A percentile compares a stretch with the other conserved stretches of the same genome.
phyloP scores from a whole-genome alignment of 2,888 invertebrate genomes.

The Drosophila histrio region DNA sequence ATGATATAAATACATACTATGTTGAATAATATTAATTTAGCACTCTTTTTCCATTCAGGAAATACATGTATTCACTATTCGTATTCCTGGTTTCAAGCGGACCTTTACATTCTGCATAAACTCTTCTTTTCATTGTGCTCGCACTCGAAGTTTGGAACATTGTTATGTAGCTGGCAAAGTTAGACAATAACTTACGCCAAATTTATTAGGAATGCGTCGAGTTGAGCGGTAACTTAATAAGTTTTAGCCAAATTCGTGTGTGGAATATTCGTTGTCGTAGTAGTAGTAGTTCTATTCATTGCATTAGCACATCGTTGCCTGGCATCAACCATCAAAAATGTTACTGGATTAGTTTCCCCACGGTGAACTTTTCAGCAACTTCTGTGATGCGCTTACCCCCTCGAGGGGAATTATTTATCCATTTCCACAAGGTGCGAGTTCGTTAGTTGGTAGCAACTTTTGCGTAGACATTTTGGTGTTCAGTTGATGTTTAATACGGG shows the following conservation, averaged over 20 bases:
- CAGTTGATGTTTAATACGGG: not conserved
- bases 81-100: not conserved
- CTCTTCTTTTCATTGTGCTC: not conserved
- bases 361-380: constrained; percentile 37
- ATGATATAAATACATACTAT: not conserved
- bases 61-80: not conserved
- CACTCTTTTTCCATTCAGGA: not conserved
- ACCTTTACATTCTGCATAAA: not conserved
- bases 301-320: constrained; percentile 37
- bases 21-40: not conserved
- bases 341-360: constrained; percentile 35
- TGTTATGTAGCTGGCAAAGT: constrained; percentile 44
- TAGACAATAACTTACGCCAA: constrained; percentile 48
- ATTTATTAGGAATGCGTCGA: constrained; percentile 45
- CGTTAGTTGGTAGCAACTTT: not conserved
- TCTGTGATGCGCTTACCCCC: not conserved
- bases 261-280: constrained; percentile 8
- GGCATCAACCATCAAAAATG: constrained; percentile 45
- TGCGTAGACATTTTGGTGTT: constrained; percentile 2
- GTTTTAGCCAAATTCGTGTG: constrained; percentile 29
- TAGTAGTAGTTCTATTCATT: constrained; percentile 11
- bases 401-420: constrained; percentile 16
- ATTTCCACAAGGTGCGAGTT: constrained; percentile 5
- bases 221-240: constrained; percentile 40
- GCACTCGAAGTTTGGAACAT: constrained; percentile 26